A percentile compares a stretch with the other conserved stretches of the same genome.
Conservation (phyloP, 1,140 invertebrate species). For the Drosophila pectinifera region DNA sequence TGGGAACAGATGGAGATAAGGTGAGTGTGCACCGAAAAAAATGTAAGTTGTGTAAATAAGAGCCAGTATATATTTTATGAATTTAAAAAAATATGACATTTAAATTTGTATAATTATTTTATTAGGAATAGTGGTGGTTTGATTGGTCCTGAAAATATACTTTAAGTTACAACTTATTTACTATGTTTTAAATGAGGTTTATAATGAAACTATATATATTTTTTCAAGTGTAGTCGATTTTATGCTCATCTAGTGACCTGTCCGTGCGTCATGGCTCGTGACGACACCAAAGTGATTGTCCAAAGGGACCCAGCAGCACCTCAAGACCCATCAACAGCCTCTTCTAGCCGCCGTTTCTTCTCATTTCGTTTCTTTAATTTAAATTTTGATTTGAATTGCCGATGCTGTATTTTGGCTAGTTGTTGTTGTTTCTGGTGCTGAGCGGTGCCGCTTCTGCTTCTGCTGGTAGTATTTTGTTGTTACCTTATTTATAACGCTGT, state of each 20-base stretch:
- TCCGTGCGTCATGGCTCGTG: slow-evolving; percentile 62
- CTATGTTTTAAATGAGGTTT: neutral
- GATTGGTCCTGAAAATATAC: too few species aligned
- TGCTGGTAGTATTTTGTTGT: slow-evolving; percentile 47
- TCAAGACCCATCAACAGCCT: slow-evolving; percentile 27
- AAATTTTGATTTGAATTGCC: slow-evolving; percentile 78
- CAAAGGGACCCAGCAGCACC: slow-evolving; percentile 34
- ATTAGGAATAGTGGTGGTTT: neutral
- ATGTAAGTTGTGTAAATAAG: neutral
- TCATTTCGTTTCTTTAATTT: slow-evolving; percentile 70
- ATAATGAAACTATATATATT: neutral
- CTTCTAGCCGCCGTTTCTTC: slow-evolving; percentile 59
- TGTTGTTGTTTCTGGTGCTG: slow-evolving; percentile 54
- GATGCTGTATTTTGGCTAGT: slow-evolving; percentile 30
- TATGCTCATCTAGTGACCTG: slow-evolving; percentile 22
- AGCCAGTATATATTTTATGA: neutral
- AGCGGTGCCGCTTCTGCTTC: slow-evolving; percentile 31
- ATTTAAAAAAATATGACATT: too few species aligned
- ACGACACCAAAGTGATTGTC: slow-evolving; percentile 61
- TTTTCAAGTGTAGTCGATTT: slow-evolving; percentile 16
- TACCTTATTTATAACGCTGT: slow-evolving; percentile 71
- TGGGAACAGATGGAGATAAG: neutral
- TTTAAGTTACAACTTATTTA: neutral
- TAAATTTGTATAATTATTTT: neutral
- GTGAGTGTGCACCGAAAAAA: neutral